Evolutionary conservation across 2,797 vertebrate genomes (phyloP).

Genomic region (Agapornis canus): DNA sequence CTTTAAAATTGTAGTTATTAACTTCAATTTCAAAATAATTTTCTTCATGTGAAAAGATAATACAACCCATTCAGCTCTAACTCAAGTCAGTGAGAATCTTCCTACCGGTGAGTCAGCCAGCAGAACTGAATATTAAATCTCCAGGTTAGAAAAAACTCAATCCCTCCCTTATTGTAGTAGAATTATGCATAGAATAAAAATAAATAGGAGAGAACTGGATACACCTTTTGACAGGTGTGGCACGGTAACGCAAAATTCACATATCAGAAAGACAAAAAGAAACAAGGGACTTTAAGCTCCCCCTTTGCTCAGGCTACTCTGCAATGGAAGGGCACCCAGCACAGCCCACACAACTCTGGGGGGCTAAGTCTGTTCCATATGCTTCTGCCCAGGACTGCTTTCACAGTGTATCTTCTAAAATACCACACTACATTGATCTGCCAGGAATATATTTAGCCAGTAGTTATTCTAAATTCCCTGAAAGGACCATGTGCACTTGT

Average conservation of each 20-base stretch:
- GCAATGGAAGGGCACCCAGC: neutral
- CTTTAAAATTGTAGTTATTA: slow-evolving; percentile 53
- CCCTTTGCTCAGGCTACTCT: neutral
- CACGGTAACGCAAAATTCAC: neutral
- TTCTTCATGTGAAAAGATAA: slow-evolving; percentile 36
- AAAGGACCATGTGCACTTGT: neutral
- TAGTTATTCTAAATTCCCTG: neutral
- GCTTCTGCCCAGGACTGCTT: neutral
- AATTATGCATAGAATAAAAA: neutral
- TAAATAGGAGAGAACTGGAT: neutral
- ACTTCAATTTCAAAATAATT: slow-evolving; percentile 61
- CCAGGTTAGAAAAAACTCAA: neutral
- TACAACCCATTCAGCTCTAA: neutral
- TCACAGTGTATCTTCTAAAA: neutral
- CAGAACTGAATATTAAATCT: neutral
- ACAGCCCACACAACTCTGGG: neutral
- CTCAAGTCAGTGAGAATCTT: slow-evolving; percentile 1
- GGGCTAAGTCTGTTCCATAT: accelerated
- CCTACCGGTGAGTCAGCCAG: neutral
- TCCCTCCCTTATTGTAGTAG: neutral
- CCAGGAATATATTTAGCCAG: neutral
- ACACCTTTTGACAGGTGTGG: neutral
- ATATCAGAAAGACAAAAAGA: neutral
- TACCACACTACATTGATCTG: neutral
- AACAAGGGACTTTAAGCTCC: neutral